Conservation (phyloP, 2,888 invertebrate species). For the Phasia obesa region DNA sequence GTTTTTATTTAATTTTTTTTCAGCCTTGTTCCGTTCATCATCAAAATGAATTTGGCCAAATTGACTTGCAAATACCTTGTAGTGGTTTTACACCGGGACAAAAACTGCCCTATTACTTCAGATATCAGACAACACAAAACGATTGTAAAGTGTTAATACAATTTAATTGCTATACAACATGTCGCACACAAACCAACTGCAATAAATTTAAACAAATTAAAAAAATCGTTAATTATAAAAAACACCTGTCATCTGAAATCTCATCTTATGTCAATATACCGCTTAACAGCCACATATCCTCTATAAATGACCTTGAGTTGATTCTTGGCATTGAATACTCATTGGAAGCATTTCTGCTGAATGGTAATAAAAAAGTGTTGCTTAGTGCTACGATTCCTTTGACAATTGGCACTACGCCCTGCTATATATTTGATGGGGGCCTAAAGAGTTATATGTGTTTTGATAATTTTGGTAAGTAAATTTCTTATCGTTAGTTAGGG, state of each 20-base stretch:
- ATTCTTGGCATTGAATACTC: slow-evolving; percentile 35
- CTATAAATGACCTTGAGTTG: neutral
- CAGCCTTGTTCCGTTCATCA: slow-evolving; percentile 17
- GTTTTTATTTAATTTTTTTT: neutral
- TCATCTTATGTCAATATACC: slow-evolving; percentile 48
- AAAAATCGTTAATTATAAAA: slow-evolving; percentile 43
- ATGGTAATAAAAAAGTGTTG: slow-evolving; percentile 31
- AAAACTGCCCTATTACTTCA: slow-evolving; percentile 52
- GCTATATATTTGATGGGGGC: slow-evolving; percentile 10
- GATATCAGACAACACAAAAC: slow-evolving; percentile 21
- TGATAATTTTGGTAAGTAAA: slow-evolving; percentile 60
- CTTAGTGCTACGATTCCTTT: slow-evolving; percentile 33
- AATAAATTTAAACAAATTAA: slow-evolving; percentile 47
- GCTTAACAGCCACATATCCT: slow-evolving; percentile 32
- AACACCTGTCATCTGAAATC: slow-evolving; percentile 21
- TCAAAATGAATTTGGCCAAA: slow-evolving; percentile 44
- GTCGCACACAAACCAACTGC: slow-evolving; percentile 9
- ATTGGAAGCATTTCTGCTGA: slow-evolving; percentile 45
- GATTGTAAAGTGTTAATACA: slow-evolving; percentile 57
- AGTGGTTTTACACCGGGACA: slow-evolving; percentile 64
- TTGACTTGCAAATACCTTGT: slow-evolving; percentile 49
- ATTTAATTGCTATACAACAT: slow-evolving; percentile 54
- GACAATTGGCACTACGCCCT: slow-evolving; percentile 57
- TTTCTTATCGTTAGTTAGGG: neutral
- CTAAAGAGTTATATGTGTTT: slow-evolving; percentile 40